Evolutionary conservation across 2,113 vertebrate genomes (phyloP).

Genomic region (Nipponia nippon): DNA sequence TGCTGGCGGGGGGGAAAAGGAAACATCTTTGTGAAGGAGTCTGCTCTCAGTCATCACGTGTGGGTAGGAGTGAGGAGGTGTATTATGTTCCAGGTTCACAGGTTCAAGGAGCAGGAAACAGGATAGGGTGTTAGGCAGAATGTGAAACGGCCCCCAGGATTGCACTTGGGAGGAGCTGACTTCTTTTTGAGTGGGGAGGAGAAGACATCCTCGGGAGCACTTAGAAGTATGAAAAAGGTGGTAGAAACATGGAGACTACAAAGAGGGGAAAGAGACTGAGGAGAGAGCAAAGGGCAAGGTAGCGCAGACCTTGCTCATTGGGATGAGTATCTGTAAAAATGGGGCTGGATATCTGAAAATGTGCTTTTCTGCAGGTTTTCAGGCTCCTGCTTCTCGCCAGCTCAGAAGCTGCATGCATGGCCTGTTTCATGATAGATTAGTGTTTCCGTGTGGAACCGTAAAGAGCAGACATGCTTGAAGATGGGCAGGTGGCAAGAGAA

Average conservation of each 20-base stretch:
- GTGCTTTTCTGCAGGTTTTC: neutral
- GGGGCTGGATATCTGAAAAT: neutral
- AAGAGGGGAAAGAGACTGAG: neutral
- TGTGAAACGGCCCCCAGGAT: neutral
- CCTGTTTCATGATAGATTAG: neutral
- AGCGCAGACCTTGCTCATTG: neutral
- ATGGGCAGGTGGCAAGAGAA: constrained; percentile 34
- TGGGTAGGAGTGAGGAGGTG: neutral
- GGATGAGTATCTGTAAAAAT: neutral
- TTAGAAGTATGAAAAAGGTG: neutral
- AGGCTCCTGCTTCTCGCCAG: neutral
- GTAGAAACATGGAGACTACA: neutral
- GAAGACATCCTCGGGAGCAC: neutral
- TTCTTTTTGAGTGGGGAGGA: neutral
- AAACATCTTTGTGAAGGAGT: neutral
- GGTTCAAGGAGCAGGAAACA: neutral
- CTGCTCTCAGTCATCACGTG: neutral
- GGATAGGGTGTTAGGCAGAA: neutral
- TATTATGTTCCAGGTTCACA: neutral
- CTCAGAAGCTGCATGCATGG: neutral
- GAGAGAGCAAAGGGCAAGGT: neutral
- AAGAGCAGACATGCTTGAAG: neutral
- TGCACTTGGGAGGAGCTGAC: neutral
- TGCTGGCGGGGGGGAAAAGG: neutral
- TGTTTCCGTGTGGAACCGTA: neutral